A percentile compares a stretch with the other conserved stretches of the same genome.
Conservation (phyloP, 35 echinoderm and acorn worm species). For the Apostichopus parvimensis region DNA sequence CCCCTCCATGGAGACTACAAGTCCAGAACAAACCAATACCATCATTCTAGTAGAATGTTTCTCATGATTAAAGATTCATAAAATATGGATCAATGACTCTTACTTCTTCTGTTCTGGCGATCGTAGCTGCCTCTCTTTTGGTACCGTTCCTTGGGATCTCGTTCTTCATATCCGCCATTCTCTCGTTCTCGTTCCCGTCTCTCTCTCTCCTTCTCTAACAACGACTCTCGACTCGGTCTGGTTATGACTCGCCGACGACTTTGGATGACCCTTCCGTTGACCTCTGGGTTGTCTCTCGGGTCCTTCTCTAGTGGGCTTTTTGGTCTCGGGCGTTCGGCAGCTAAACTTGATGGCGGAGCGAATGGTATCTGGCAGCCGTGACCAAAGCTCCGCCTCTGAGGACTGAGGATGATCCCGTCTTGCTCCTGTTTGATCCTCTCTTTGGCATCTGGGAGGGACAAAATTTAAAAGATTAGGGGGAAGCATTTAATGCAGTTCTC, state of each 20-base stretch:
- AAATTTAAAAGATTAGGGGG: background rate
- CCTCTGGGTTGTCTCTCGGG: constrained; percentile 24
- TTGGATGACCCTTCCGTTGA: constrained; percentile 22
- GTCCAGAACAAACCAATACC: no score
- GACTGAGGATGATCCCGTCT: constrained; percentile 95
- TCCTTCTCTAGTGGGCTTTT: constrained; percentile 34
- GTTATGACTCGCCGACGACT: constrained; percentile 78
- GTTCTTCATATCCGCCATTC: constrained; percentile 42
- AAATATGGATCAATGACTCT: background rate
- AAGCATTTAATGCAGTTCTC: no score
- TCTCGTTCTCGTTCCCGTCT: constrained; percentile 38
- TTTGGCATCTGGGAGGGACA: constrained; percentile 78
- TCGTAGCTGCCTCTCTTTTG: constrained; percentile 16
- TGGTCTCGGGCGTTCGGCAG: constrained; percentile 7
- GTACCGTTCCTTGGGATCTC: constrained; percentile 33
- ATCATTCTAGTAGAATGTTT: background rate
- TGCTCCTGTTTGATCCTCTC: constrained; percentile 94
- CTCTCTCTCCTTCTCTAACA: constrained; percentile 47
- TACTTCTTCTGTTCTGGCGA: constrained; percentile 10
- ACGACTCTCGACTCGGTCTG: constrained; percentile 11
- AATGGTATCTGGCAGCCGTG: constrained; percentile 84
- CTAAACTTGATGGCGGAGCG: constrained; percentile 31
- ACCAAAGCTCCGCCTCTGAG: constrained; percentile 96
- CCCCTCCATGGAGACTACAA: no score
- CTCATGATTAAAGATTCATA: background rate